phyloP scores from a whole-genome alignment of 2,888 invertebrate genomes.

The Heliconius aoede region DNA sequence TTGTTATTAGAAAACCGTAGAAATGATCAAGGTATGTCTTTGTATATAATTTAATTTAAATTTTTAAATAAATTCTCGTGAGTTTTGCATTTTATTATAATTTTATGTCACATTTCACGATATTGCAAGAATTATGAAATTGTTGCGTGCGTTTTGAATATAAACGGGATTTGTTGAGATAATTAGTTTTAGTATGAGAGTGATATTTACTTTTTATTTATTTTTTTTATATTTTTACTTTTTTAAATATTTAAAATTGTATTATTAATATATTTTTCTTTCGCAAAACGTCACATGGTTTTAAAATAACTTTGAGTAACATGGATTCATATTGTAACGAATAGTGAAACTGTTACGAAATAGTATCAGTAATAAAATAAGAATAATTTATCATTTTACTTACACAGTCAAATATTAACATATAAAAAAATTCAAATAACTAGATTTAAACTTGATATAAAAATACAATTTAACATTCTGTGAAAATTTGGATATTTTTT shows the following conservation, averaged over 20 bases:
- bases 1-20: neutral
- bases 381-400: neutral
- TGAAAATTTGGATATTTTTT: neutral
- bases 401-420: too few relatives aligned
- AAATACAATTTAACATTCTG: neutral
- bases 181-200: neutral
- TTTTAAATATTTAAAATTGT: too few relatives aligned
- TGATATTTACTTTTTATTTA: neutral
- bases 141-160: constrained; percentile 9
- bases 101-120: neutral
- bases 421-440: neutral
- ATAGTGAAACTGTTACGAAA: neutral
- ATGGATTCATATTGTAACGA: neutral
- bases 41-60: neutral
- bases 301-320: neutral
- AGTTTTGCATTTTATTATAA: neutral
- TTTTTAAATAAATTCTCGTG: neutral
- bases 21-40: constrained; percentile 44
- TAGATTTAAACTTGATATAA: neutral
- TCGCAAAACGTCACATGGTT: too few relatives aligned
- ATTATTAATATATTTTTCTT: too few relatives aligned
- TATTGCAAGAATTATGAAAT: constrained; percentile 3
- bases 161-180: neutral
- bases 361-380: neutral
- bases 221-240: neutral